Base-by-base conservation (phyloP, 2,797 vertebrate genomes). In the Bradypodion ventrale region DNA sequence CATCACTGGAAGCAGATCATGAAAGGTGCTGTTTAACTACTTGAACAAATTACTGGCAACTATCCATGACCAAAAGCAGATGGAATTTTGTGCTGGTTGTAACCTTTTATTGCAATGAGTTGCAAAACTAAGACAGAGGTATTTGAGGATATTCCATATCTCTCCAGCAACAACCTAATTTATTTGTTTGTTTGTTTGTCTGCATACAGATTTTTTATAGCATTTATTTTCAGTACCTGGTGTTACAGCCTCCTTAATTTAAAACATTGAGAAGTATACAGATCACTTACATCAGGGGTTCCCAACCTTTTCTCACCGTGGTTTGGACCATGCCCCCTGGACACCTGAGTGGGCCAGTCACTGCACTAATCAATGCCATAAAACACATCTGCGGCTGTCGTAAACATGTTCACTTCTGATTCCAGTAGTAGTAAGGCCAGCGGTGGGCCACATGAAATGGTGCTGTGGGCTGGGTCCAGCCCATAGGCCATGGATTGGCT, bases 21-120 rank as follows among this genome's bases (percentile, higher is more conserved):
- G 84, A 63, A 81, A 76, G 65, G 52, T 63, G 25, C n/a, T 69
- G 19, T 85, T 75, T 81, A 81, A 78, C 25, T 79, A 65, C n/a
- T 49, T 52, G 27, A 68, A 49, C 37, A 29, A 49, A 80, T 46
- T 85, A 5, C 19, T 80, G 72, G 15, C 37, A 75, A 35, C 27
- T 75, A 70, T 25, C 63, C 65, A 62, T 44, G 25, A 32, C 49
- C 78, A 62, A 70, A 49, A 70, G 32, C 16, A 46, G 15, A 75
- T 19, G 2, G 16, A 35, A 21, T 75, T 85, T 75, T 76, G 46
- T 72, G 42, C 40, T 29, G 80, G 44, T 59, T 80, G 49, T 59
- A 75, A 75, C 10, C 12, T 60, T 85, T 85, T 85, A 75, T 80
- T 80, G 75, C 52, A 75, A 42, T 7, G 16, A 69, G 15, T 46